Conservation (phyloP, 2,888 invertebrate genomes). For the Polyommatus iphigenia region DNA sequence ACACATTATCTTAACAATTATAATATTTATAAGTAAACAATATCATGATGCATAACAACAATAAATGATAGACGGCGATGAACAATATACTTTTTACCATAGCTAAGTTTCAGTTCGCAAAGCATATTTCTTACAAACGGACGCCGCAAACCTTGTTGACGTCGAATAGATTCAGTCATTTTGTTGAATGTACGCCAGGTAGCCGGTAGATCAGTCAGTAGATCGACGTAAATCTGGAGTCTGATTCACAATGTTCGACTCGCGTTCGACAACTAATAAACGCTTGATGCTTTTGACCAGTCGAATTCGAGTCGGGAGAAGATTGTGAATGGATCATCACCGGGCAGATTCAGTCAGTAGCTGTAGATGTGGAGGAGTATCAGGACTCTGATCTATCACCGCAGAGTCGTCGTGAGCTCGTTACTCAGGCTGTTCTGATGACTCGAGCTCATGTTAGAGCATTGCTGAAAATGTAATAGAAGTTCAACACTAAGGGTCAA, state of each 20-base stretch:
- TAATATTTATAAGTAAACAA: background rate
- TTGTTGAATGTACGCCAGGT: no score
- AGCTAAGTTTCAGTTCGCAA: background rate
- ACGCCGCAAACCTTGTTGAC: background rate
- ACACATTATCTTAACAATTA: background rate
- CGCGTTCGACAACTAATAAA: no score
- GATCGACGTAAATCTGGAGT: no score
- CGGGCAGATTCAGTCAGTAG: background rate
- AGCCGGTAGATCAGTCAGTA: no score
- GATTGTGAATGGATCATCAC: background rate
- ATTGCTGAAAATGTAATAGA: conserved; percentile 63
- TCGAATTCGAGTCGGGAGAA: background rate
- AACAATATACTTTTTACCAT: background rate
- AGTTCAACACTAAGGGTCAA: background rate
- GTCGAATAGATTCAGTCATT: background rate
- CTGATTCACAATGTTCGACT: no score
- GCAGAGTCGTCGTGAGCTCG: conserved; percentile 75
- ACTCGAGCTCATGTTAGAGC: conserved; percentile 74
- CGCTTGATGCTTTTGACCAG: no score
- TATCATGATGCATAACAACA: background rate
- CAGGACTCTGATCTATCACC: conserved; percentile 72
- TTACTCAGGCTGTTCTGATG: conserved; percentile 77
- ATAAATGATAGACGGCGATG: background rate
- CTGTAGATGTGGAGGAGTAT: background rate
- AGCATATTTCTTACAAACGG: background rate